A percentile compares a stretch with the other conserved stretches of the same genome.
phyloP scores from a whole-genome alignment of 2,113 vertebrate species.

The human region GRCh38 chr6:144195501-144196000 shows the following conservation, averaged over 20 bases:
- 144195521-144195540: too few species aligned
- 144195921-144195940: constrained; percentile 20
- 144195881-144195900: neutral
- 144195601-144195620: too few species aligned
- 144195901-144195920: neutral
- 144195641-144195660: too few species aligned
- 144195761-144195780: neutral
- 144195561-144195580: too few species aligned
- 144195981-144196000: neutral
- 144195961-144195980: neutral
- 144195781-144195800: constrained; percentile 46
- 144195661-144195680: too few species aligned
- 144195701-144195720: neutral
- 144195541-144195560: too few species aligned
- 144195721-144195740: neutral
- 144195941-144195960: constrained; percentile 60
- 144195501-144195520: too few species aligned
- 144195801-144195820: constrained; percentile 52
- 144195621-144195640: too few species aligned
- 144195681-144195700: neutral
- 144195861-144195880: constrained; percentile 4
- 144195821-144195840: constrained; percentile 27
- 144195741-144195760: neutral
- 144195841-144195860: neutral
- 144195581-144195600: too few species aligned